phyloP scores from a whole-genome alignment of 2,797 vertebrate genomes.

The Anguilla obscura region DNA sequence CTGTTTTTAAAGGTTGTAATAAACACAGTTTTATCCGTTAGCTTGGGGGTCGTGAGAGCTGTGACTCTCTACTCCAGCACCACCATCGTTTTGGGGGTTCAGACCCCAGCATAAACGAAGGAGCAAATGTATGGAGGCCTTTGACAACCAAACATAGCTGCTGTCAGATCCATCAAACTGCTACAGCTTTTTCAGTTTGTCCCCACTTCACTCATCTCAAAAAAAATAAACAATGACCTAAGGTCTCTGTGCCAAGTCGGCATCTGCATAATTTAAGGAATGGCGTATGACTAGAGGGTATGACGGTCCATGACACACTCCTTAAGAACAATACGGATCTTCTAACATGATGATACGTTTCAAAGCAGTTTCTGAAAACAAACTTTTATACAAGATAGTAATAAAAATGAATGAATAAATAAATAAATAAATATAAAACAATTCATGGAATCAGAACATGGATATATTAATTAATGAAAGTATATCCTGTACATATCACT shows the following conservation, averaged over 20 bases:
- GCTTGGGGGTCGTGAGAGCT: not conserved
- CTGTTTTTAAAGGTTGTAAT: constrained; percentile 5
- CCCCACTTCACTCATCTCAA: not conserved
- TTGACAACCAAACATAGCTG: not conserved
- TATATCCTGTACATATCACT: not conserved
- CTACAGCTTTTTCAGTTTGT: not conserved
- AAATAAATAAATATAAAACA: too few species aligned
- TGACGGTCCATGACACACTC: not conserved
- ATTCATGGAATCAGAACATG: not conserved
- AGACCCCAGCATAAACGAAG: not conserved
- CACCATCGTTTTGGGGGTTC: not conserved
- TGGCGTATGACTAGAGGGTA: too few species aligned
- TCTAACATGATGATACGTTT: not conserved
- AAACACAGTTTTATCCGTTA: not conserved
- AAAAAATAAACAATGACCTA: not conserved
- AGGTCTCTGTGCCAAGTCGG: not conserved
- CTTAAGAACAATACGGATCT: not conserved
- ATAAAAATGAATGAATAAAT: too few species aligned
- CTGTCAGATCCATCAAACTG: not conserved
- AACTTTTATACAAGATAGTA: too few species aligned
- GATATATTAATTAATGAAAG: not conserved
- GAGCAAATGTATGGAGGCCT: not conserved
- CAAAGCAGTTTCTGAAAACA: not conserved
- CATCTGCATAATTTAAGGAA: not conserved
- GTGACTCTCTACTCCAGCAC: not conserved